These are phyloP conservation scores for Streblospio benedicti DNA, from an alignment of 1,140 invertebrate genomes.

Conservation along the genomic window DNA sequence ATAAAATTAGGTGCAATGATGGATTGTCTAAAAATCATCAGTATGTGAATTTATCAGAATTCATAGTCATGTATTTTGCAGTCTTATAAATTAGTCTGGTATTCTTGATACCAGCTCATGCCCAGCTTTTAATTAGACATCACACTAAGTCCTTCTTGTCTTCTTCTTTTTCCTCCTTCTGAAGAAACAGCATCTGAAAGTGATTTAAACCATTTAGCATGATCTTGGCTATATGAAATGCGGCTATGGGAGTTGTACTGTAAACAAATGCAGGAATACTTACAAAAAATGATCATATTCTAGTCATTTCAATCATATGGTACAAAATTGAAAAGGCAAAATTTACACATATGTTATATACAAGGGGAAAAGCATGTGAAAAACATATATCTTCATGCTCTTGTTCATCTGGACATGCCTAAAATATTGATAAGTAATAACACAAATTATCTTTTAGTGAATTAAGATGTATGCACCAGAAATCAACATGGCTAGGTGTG, in stretches of 20 bases:
- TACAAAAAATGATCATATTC: background rate
- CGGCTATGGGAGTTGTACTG: too few species aligned
- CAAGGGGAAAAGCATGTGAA: background rate
- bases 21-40: background rate
- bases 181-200: conserved; percentile 89
- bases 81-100: background rate
- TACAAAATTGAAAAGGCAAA: background rate
- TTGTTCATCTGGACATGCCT: too few species aligned
- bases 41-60: background rate
- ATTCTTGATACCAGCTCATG: background rate
- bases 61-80: background rate
- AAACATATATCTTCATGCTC: too few species aligned
- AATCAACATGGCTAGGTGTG: too few species aligned
- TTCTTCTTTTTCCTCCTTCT: conserved; percentile 91
- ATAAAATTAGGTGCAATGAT: background rate
- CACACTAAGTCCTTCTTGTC: conserved; percentile 19
- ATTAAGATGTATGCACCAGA: too few species aligned
- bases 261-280: background rate
- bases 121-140: too few species aligned
- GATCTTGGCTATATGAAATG: background rate
- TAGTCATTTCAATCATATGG: background rate
- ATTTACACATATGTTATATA: background rate
- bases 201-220: conserved; percentile 39
- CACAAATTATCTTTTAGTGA: too few species aligned
- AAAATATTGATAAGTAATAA: too few species aligned